Percentiles rank a stretch among this genome's conserved stretches.
phyloP scores from a whole-genome alignment of 2,888 invertebrate genomes.

The Mythimna loreyi region DNA sequence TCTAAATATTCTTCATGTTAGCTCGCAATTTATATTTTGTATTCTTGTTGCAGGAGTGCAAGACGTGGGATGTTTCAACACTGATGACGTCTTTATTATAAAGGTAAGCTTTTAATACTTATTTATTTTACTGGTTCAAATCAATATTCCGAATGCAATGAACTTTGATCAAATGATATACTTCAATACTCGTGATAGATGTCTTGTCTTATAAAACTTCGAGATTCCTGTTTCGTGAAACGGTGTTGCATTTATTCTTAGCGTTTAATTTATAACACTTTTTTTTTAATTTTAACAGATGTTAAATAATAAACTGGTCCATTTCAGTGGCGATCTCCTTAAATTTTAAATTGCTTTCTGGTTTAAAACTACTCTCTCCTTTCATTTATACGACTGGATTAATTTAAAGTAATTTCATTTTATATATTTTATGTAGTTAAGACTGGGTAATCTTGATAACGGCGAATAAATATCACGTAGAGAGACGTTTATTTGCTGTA shows the following conservation, averaged over 20 bases:
- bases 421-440: not conserved
- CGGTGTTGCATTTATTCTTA: constrained; percentile 56
- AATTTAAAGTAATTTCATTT: not conserved
- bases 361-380: constrained; percentile 51
- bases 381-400: constrained; percentile 25
- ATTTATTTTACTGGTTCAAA: constrained; percentile 26
- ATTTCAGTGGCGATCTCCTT: constrained; percentile 60
- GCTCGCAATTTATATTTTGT: constrained; percentile 50
- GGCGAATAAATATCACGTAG: not conserved
- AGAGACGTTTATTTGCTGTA: not conserved
- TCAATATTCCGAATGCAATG: constrained; percentile 7
- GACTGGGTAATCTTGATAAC: not conserved
- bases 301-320: constrained; percentile 62
- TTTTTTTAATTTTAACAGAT: constrained; percentile 58
- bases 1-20: constrained; percentile 29
- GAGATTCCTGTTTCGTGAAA: constrained; percentile 68
- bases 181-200: constrained; percentile 59
- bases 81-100: constrained; percentile 77
- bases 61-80: constrained; percentile 81
- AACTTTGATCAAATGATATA: constrained; percentile 26
- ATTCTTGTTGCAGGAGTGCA: constrained; percentile 87
- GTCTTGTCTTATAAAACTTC: constrained; percentile 58
- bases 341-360: constrained; percentile 42
- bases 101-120: constrained; percentile 74
- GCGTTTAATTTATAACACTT: constrained; percentile 57